Base-by-base conservation (phyloP, 2,888 invertebrate genomes). In the Parasteatoda lunata region DNA sequence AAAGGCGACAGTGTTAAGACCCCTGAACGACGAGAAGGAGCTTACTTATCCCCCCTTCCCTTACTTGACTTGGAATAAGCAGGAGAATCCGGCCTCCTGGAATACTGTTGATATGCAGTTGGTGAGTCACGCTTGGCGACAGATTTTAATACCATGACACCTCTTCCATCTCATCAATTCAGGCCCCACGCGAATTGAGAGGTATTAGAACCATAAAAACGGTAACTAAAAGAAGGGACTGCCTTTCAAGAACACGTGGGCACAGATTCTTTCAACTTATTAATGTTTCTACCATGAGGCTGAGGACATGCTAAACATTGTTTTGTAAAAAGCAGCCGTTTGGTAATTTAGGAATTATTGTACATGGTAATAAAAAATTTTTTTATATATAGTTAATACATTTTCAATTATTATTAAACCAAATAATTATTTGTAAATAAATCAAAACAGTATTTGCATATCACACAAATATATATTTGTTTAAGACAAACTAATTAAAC, bases 61-160 rank as follows among this genome's bases (percentile, higher is more conserved):
- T 72, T 59, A 15, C 49, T 52, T 66, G 73, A 30, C 30, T 68
- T 48, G 45, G 68, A 64, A 8, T 47, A n/a, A 13, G 68, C 51
- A 13, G 7, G 52, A n/a, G 66, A 68, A 64, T 9, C 11, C n/a
- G 59, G 59, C 9, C 59, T 59, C 30, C 64, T 73, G 72, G 65
- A 80, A 80, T 80, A 80, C 59, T n/a, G 59, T 59, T 59, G 59
- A 59, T 59, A 73, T 72, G 65, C 72, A 15, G 66, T 15, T 48
- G 11, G 72, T 80, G 72, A 80, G 66, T 80, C 80, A 80, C 66
- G 51, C 65, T 15, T 65, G 66, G 65, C 80, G 80, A 66, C 80
- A 80, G 80, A 73, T 80, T 80, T 80, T 80, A 80, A 80, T 80
- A n/a, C 59, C 59, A 6, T 59, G 59, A 59, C 59, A 59, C 59